These are phyloP conservation scores for Escarpia spicata DNA, from an alignment of 2,888 invertebrate species.

Conservation along the genomic window DNA sequence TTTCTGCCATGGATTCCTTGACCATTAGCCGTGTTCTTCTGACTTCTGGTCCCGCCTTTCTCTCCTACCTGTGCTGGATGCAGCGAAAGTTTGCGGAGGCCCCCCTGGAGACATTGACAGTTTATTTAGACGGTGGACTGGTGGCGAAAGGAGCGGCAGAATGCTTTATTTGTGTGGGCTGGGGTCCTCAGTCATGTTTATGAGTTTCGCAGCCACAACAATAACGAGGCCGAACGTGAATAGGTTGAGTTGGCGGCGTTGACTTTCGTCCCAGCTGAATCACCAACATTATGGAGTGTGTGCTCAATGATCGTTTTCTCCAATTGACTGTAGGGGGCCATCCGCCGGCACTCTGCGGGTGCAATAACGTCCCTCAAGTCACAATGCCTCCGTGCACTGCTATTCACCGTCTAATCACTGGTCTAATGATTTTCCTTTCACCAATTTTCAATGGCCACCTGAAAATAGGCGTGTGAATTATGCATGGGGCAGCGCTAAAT, in stretches of 20 bases:
- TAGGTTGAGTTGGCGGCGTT: constrained; percentile 16
- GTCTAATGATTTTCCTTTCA: constrained; percentile 16
- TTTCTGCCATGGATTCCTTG: not conserved
- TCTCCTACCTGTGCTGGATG: not conserved
- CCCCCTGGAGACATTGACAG: not conserved
- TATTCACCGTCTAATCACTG: constrained; percentile 5
- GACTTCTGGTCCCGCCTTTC: not conserved
- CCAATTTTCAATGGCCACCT: constrained; percentile 13
- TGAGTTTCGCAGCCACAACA: constrained; percentile 16
- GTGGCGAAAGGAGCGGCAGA: not conserved
- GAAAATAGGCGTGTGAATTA: constrained; percentile 16
- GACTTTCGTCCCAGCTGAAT: not conserved
- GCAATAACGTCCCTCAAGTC: not conserved
- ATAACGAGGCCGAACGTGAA: not conserved
- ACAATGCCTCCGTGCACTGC: not conserved
- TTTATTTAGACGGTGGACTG: not conserved
- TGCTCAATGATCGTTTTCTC: constrained; percentile 5
- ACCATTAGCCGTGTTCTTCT: not conserved
- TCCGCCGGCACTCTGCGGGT: constrained; percentile 6
- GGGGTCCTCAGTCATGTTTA: not conserved
- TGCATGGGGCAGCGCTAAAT: constrained; percentile 1
- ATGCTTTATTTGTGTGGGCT: not conserved
- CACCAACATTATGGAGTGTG: constrained; percentile 3
- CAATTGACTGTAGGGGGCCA: constrained; percentile 12
- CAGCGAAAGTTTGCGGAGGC: not conserved